These are phyloP conservation scores for Ceryle rudis DNA, from an alignment of 2,797 vertebrate species.

Conservation along the genomic window DNA sequence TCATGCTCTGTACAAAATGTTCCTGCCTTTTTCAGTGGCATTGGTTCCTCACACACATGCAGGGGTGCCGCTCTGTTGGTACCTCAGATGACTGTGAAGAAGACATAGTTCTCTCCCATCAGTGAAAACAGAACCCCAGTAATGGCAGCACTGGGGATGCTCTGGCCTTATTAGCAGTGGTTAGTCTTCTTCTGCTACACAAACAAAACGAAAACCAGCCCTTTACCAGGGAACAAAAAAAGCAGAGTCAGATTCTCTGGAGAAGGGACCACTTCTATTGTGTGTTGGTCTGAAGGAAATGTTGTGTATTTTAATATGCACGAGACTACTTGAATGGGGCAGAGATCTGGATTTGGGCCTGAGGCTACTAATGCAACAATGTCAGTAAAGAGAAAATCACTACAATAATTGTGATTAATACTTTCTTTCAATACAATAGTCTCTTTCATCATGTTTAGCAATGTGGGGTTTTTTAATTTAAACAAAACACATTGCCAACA, in stretches of 20 bases:
- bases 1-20: neutral
- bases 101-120: neutral
- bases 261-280: neutral
- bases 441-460: constrained; percentile 11
- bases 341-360: neutral
- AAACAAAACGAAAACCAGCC: neutral
- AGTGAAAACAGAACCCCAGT: neutral
- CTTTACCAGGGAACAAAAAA: neutral
- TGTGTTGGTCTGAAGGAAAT: neutral
- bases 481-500: constrained; percentile 26
- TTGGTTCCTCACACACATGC: fast-evolving
- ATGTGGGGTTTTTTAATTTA: constrained; percentile 35
- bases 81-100: fast-evolving
- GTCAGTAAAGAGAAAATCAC: neutral
- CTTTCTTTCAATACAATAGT: neutral
- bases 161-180: neutral
- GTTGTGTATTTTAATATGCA: neutral
- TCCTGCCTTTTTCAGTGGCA: neutral
- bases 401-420: constrained; percentile 17
- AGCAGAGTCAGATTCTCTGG: neutral
- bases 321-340: neutral
- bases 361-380: neutral
- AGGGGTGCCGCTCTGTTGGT: fast-evolving
- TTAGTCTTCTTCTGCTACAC: neutral
- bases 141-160: neutral